Percentiles rank a stretch among this genome's conserved stretches.
Conservation (phyloP, 2,797 vertebrate genomes). For the Scleropages formosus region DNA sequence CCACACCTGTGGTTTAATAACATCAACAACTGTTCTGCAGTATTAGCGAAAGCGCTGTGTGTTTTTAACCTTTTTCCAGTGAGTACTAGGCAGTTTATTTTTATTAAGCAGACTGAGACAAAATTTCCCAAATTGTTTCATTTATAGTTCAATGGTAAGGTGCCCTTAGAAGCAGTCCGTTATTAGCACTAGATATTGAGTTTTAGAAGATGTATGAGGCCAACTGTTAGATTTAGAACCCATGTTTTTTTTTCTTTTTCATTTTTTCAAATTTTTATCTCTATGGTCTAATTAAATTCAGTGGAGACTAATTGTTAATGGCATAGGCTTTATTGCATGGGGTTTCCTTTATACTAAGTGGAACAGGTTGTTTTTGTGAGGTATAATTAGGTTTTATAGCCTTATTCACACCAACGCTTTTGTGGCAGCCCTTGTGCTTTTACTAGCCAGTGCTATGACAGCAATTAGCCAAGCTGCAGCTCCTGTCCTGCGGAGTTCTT, state of each 20-base stretch:
- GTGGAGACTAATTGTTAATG: conserved; percentile 89
- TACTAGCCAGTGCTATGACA: conserved; percentile 72
- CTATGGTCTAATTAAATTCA: conserved; percentile 79
- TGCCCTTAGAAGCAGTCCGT: conserved; percentile 63
- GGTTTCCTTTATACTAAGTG: conserved; percentile 82
- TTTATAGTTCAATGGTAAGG: conserved; percentile 50
- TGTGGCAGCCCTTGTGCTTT: conserved; percentile 71
- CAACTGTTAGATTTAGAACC: conserved; percentile 80
- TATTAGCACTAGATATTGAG: conserved; percentile 77
- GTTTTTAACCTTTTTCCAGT: conserved; percentile 40
- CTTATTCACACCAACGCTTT: conserved; percentile 74
- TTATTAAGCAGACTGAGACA: conserved; percentile 41
- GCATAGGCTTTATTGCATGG: conserved; percentile 80
- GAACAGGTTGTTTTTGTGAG: conserved; percentile 80
- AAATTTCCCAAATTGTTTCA: conserved; percentile 36
- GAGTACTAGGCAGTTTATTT: conserved; percentile 55
- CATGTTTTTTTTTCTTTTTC: conserved; percentile 54
- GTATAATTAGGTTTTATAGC: conserved; percentile 93
- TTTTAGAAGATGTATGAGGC: conserved; percentile 70
- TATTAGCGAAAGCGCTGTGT: conserved; percentile 25
- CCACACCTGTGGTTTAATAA: conserved; percentile 23
- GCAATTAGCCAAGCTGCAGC: conserved; percentile 70
- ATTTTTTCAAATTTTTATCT: no score
- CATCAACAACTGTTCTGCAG: conserved; percentile 32
- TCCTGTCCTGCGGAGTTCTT: conserved; percentile 44